A percentile compares a stretch with the other conserved stretches of the same genome.
phyloP scores from a whole-genome alignment of 2,888 invertebrate genomes.

The Aphrophora alni region DNA sequence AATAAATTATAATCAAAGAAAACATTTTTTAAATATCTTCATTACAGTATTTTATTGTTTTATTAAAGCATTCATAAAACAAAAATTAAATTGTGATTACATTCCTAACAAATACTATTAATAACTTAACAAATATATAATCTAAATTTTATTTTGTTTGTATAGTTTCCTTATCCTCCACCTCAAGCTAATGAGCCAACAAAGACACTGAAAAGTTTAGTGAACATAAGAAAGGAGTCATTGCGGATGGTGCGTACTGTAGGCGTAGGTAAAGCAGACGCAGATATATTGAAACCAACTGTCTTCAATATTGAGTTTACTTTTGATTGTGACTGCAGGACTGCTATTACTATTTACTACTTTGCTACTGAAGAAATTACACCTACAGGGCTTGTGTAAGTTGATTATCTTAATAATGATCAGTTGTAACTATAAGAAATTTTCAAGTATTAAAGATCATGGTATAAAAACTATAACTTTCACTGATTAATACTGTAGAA shows the following conservation, averaged over 20 bases:
- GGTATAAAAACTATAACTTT: too few relatives aligned
- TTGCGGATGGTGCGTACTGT: constrained; percentile 84
- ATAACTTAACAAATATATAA: too few relatives aligned
- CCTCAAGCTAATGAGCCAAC: constrained; percentile 97
- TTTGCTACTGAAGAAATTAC: constrained; percentile 94
- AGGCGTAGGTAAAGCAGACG: constrained; percentile 60
- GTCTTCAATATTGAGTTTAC: constrained; percentile 95
- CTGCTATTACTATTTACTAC: constrained; percentile 94
- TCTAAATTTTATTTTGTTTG: too few relatives aligned
- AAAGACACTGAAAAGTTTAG: constrained; percentile 92
- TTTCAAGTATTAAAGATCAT: too few relatives aligned
- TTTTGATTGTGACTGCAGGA: constrained; percentile 94
- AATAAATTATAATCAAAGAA: too few relatives aligned
- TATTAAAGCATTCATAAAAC: too few relatives aligned
- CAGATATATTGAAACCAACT: constrained; percentile 49
- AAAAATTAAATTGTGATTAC: too few relatives aligned
- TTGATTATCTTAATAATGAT: constrained; percentile 54
- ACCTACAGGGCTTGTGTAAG: constrained; percentile 83
- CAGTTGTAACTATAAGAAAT: too few relatives aligned
- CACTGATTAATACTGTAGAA: too few relatives aligned
- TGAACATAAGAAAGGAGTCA: constrained; percentile 97
- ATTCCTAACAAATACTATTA: too few relatives aligned
- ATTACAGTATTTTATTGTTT: too few relatives aligned
- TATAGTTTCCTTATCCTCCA: constrained; percentile 94
- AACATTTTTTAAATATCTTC: too few relatives aligned